Evolutionary conservation across 2,888 invertebrate species (phyloP), one percentile per base, ranked within the genome.

Genomic region (Lypha dubia): DNA sequence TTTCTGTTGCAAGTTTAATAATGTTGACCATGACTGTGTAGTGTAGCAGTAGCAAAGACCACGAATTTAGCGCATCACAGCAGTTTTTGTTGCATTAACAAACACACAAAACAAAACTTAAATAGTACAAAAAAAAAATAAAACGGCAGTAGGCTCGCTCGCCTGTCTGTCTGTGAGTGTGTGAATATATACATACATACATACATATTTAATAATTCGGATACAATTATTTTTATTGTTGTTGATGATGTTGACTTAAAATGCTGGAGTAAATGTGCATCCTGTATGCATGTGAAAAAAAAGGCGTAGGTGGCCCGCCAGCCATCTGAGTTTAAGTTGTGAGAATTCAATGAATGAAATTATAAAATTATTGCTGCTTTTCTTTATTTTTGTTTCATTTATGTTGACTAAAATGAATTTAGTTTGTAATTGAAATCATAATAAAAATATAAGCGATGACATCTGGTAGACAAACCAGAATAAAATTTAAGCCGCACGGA

Each of bases 381-480:
- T 63, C 44, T 35, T 8, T 41, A 68, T 20, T 62, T 44, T n/a
- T 68, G 35, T 44, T 53, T 73, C 41, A 51, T 22, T 53, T 49
- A 17, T 4, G 22, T 56, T 46, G 20, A 53, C 46, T 68, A 62
- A 81, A 68, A 84, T 81, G 74, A 84, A 79, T 84, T 81, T 73
- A 65, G 63, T 74, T 51, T 74, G 74, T 79, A 84, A 84, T 84
- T 84, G 84, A 84, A 84, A 74, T 84, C 70, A 79, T 76, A 84
- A 84, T 84, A 84, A 84, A 84, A 81, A 81, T 81, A 77, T 70
- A 77, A 81, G 84, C 84, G 84, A 70, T 84, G 84, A 84, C 84
- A 79, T 79, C 74, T 81, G 84, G 77, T 70, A 84, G 84, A 79
- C 84, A 84, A 75, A 77, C 74, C 70, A 70, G 44, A 20, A 46